Conservation (phyloP, 2,888 invertebrate genomes). For the Amphipoea oculea region DNA sequence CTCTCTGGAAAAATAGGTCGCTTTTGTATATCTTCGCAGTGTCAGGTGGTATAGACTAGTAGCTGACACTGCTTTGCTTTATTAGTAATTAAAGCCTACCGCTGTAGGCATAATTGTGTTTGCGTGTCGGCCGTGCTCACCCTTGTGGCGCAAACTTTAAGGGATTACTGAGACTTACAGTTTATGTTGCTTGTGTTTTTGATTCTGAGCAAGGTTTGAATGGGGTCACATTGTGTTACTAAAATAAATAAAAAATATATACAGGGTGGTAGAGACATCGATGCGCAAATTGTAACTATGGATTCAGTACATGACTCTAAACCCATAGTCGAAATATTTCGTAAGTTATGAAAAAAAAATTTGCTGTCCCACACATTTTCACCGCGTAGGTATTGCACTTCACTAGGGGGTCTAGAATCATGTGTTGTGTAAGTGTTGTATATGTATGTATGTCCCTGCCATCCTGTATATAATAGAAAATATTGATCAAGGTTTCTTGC, state of each 20-base stretch:
- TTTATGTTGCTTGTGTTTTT: conserved; percentile 42
- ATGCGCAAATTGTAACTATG: neutral
- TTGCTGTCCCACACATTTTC: no score
- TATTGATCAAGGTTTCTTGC: neutral
- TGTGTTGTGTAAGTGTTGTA: no score
- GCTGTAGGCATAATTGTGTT: conserved; percentile 56
- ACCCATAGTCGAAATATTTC: neutral
- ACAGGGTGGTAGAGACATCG: neutral
- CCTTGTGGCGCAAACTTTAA: conserved; percentile 48
- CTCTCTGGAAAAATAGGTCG: conserved; percentile 50
- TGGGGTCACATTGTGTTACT: neutral
- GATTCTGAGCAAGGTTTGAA: conserved; percentile 12
- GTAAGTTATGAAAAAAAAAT: neutral
- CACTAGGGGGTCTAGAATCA: neutral
- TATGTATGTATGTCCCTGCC: no score
- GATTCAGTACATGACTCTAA: neutral
- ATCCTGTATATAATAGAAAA: neutral
- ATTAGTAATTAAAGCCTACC: conserved; percentile 54
- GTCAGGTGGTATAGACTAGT: conserved; percentile 49
- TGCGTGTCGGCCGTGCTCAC: conserved; percentile 46
- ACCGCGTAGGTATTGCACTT: neutral
- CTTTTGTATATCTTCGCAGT: conserved; percentile 50
- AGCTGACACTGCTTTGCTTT: conserved; percentile 50
- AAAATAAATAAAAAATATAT: neutral
- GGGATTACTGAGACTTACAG: conserved; percentile 40